Evolutionary conservation across 1,140 invertebrate genomes (phyloP).

Genomic region (Macrotrachela quadricornifera): DNA sequence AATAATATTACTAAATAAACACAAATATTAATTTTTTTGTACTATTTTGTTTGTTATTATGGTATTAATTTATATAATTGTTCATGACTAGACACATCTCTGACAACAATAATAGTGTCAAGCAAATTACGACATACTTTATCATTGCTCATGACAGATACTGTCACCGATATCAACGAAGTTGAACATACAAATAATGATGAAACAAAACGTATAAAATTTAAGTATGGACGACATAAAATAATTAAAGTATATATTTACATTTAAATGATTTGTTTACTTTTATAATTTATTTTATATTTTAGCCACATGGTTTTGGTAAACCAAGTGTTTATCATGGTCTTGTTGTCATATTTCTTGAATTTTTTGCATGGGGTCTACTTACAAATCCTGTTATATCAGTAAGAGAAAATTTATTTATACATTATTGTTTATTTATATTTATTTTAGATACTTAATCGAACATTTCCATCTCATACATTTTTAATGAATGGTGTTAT

Average conservation of each 20-base stretch:
- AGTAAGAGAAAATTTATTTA: constrained; percentile 36
- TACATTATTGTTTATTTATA: neutral
- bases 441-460: constrained; percentile 53
- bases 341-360: constrained; percentile 90
- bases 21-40: no score
- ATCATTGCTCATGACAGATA: no score
- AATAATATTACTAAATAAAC: no score
- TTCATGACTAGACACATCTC: no score
- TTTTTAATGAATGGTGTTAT: constrained; percentile 99
- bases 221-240: no score
- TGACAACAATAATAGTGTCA: no score
- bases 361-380: constrained; percentile 98
- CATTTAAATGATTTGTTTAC: neutral
- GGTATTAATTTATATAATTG: no score
- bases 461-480: constrained; percentile 92
- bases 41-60: no score
- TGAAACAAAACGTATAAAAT: no score
- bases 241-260: neutral
- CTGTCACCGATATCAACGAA: no score
- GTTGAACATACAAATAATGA: no score
- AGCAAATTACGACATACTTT: no score
- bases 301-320: constrained; percentile 34
- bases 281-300: neutral
- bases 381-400: constrained; percentile 91
- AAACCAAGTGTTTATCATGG: constrained; percentile 90